Percentiles rank a stretch among this genome's conserved stretches.
Conservation (phyloP, 2,113 vertebrate species). For the Numida meleagris region DNA sequence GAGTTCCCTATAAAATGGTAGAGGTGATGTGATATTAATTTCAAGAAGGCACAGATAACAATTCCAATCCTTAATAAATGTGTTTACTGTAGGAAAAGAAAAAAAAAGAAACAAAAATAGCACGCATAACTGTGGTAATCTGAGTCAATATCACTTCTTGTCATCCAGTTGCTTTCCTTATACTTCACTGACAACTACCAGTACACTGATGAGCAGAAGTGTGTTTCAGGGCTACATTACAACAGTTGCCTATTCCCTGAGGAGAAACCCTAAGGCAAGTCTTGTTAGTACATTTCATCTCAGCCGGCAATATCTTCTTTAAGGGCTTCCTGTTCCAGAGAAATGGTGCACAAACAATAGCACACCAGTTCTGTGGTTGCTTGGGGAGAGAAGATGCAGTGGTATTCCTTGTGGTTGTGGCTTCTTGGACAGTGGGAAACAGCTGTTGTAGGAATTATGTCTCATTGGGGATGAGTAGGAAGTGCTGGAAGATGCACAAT, state of each 20-base stretch:
- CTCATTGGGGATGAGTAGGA: not conserved
- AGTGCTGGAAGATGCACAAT: not conserved
- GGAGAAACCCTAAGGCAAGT: not conserved
- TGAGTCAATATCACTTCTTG: not conserved
- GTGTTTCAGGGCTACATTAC: not conserved
- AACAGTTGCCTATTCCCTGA: not conserved
- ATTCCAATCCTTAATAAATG: not conserved
- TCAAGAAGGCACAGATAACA: not conserved
- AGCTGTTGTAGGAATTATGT: not conserved
- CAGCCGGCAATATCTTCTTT: not conserved
- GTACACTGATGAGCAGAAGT: not conserved
- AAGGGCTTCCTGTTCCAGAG: not conserved
- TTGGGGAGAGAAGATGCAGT: not conserved
- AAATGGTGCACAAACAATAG: not conserved
- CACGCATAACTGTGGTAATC: not conserved
- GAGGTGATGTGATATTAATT: not conserved
- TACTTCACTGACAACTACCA: not conserved
- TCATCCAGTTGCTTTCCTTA: not conserved
- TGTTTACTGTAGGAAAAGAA: not conserved
- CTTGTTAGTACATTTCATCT: not conserved
- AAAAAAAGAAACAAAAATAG: not conserved
- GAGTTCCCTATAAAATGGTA: not conserved
- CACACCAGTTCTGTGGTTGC: not conserved
- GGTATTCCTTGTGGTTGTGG: not conserved
- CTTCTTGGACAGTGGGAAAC: not conserved